phyloP scores from a whole-genome alignment of 2,888 invertebrate species.

The Antheraea yamamai region DNA sequence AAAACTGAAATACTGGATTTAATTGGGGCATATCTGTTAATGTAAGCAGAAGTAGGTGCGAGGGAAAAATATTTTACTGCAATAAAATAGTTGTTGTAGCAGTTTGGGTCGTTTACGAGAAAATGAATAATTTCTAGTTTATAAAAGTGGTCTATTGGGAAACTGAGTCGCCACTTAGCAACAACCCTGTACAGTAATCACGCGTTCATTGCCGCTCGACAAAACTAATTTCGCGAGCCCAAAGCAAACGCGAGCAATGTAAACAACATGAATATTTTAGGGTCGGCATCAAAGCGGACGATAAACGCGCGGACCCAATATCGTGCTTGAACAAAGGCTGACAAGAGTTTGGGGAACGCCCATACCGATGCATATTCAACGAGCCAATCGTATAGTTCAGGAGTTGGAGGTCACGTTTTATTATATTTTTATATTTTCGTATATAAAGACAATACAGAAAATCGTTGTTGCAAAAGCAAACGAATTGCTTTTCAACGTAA shows the following conservation, averaged over 20 bases:
- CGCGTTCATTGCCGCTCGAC: slow-evolving; percentile 10
- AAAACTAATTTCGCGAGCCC: slow-evolving; percentile 36
- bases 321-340: slow-evolving; percentile 77
- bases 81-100: background rate
- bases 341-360: slow-evolving; percentile 79
- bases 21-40: background rate
- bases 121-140: too few relatives aligned
- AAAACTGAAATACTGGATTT: background rate
- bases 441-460: background rate
- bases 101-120: background rate
- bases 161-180: background rate
- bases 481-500: background rate
- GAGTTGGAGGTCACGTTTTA: slow-evolving; percentile 21
- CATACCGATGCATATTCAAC: slow-evolving; percentile 77
- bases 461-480: background rate
- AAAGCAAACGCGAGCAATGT: slow-evolving; percentile 31
- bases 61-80: background rate
- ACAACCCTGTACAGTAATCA: slow-evolving; percentile 19
- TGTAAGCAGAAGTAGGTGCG: background rate
- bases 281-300: slow-evolving; percentile 63
- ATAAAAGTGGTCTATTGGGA: background rate
- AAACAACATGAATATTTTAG: slow-evolving; percentile 59
- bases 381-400: slow-evolving; percentile 42
- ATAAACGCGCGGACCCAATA: slow-evolving; percentile 73
- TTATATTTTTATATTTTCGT: background rate